Evolutionary conservation across 1,140 invertebrate species (phyloP).

Genomic region (Goniozus legneri): DNA sequence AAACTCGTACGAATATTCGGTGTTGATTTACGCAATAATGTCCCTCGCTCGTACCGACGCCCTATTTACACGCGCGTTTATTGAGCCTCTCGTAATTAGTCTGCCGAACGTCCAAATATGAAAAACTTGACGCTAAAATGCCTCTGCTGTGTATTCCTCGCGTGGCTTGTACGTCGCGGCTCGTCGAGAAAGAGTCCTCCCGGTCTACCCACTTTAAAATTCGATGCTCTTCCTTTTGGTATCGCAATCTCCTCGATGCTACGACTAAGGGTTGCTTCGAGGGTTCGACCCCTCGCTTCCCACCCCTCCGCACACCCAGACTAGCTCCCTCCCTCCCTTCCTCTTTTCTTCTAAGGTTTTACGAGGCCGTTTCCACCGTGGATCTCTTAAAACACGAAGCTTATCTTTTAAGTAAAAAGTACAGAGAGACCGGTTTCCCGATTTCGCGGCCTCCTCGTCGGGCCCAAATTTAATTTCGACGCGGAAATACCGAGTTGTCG

Average conservation of each 20-base stretch:
- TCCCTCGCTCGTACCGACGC: too few species aligned
- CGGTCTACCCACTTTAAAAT: constrained; percentile 24
- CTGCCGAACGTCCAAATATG: too few species aligned
- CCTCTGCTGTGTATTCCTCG: too few species aligned
- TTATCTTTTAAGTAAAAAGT: constrained; percentile 40
- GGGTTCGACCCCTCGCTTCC: constrained; percentile 21
- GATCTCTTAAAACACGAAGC: constrained; percentile 34
- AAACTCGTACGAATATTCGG: too few species aligned
- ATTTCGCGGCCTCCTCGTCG: too few species aligned
- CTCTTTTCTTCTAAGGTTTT: constrained; percentile 29
- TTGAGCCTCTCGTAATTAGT: too few species aligned
- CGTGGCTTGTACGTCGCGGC: too few species aligned
- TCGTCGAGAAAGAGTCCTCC: too few species aligned
- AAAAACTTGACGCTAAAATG: too few species aligned
- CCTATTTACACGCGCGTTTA: neutral
- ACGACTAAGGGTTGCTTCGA: constrained; percentile 24
- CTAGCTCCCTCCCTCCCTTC: constrained; percentile 25
- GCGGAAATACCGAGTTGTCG: neutral
- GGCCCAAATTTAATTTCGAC: constrained; percentile 27
- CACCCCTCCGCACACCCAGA: neutral
- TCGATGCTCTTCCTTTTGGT: constrained; percentile 12
- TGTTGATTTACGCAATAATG: too few species aligned
- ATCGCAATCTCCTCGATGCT: constrained; percentile 21
- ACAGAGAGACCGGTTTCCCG: too few species aligned
- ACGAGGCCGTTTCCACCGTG: constrained; percentile 31